Evolutionary conservation across 2,797 vertebrate genomes (phyloP).

Genomic region (Crenichthys baileyi): DNA sequence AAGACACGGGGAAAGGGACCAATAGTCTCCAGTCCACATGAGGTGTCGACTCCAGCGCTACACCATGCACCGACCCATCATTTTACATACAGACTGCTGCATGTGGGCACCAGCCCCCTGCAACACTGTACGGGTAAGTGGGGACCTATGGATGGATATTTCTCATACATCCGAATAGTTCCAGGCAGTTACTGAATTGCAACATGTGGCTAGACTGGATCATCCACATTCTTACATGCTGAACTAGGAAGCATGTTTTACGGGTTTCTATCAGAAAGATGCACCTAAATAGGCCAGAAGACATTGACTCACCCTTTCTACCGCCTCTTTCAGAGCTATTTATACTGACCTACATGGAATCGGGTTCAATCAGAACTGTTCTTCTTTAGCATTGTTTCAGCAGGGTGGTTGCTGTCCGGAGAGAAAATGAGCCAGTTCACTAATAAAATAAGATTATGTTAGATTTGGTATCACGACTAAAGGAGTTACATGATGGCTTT

Average conservation of each 20-base stretch:
- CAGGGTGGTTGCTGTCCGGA: slow-evolving; percentile 43
- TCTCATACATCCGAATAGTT: neutral
- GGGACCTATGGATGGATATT: neutral
- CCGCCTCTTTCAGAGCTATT: slow-evolving; percentile 63
- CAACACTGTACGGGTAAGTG: too few species aligned
- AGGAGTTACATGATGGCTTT: too few species aligned
- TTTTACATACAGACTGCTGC: too few species aligned
- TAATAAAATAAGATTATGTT: neutral
- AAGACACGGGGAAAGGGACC: neutral
- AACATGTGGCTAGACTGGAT: slow-evolving; percentile 23
- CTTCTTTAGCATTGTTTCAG: slow-evolving; percentile 63
- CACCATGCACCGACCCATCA: too few species aligned
- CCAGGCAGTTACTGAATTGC: neutral
- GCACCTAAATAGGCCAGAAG: slow-evolving; percentile 59
- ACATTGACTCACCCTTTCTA: slow-evolving; percentile 12
- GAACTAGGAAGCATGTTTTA: neutral
- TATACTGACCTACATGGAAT: slow-evolving; percentile 78
- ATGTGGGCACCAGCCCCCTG: too few species aligned
- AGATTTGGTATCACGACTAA: neutral
- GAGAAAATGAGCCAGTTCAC: slow-evolving; percentile 56
- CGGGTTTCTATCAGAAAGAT: slow-evolving; percentile 22
- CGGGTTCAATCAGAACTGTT: slow-evolving; percentile 58
- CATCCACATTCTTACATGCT: slow-evolving; percentile 15
- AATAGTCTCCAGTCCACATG: neutral
- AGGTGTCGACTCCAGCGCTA: too few species aligned